A percentile compares a stretch with the other conserved stretches of the same genome.
These are phyloP conservation scores for Lasioglossum vierecki DNA, from an alignment of 2,888 invertebrate genomes.

Conservation along the genomic window DNA sequence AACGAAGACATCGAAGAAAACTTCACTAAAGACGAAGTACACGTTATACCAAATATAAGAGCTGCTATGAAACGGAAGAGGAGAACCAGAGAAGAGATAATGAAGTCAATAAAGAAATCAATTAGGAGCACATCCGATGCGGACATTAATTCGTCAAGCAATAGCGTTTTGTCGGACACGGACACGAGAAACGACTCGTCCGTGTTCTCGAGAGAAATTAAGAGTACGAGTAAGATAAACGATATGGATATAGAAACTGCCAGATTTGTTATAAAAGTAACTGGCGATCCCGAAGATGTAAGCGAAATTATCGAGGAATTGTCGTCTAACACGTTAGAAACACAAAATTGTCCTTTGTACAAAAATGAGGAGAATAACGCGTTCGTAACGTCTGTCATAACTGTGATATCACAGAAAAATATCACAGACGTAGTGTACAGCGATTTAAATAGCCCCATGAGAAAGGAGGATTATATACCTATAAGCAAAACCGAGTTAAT, in stretches of 20 bases:
- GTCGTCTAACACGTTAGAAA: slow-evolving; percentile 41
- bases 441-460: slow-evolving; percentile 10
- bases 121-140: slow-evolving; percentile 58
- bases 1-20: slow-evolving; percentile 63
- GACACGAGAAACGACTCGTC: slow-evolving; percentile 40
- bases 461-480: slow-evolving; percentile 35
- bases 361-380: slow-evolving; percentile 42
- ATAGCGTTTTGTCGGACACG: slow-evolving; percentile 54
- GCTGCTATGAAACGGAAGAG: slow-evolving; percentile 64
- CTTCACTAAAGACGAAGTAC: slow-evolving; percentile 61
- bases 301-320: slow-evolving; percentile 77
- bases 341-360: slow-evolving; percentile 31
- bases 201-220: slow-evolving; percentile 4
- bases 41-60: slow-evolving; percentile 58
- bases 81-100: slow-evolving; percentile 66
- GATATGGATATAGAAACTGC: slow-evolving; percentile 14
- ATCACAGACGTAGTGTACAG: slow-evolving; percentile 24
- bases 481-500: slow-evolving; percentile 8
- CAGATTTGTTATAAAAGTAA: slow-evolving; percentile 76
- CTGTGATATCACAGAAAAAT: slow-evolving; percentile 55
- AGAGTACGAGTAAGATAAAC: slow-evolving; percentile 15
- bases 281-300: slow-evolving; percentile 76
- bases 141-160: slow-evolving; percentile 49
- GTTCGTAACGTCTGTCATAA: slow-evolving; percentile 74
- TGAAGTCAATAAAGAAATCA: slow-evolving; percentile 68